Evolutionary conservation across 2,888 invertebrate species (phyloP).

Genomic region (Pterostichus niger): DNA sequence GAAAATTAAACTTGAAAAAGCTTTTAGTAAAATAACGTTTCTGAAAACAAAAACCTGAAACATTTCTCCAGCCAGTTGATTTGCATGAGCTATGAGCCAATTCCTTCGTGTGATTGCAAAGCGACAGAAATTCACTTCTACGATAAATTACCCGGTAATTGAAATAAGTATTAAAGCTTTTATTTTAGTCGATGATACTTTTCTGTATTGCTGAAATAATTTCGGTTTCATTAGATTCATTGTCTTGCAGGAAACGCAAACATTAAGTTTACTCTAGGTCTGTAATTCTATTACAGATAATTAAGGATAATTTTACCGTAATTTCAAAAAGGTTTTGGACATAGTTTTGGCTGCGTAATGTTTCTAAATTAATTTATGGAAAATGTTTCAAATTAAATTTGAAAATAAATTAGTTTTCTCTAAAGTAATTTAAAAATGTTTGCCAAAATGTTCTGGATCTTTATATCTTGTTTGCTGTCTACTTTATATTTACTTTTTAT

Average conservation of each 20-base stretch:
- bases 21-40: conserved; percentile 19
- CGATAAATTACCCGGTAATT: neutral
- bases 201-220: neutral
- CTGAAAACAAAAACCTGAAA: neutral
- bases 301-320: too few species aligned
- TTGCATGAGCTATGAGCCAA: neutral
- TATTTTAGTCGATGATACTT: neutral
- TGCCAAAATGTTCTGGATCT: too few species aligned
- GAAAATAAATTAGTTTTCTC: too few species aligned
- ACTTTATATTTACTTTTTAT: too few species aligned
- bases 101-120: neutral
- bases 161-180: neutral
- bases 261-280: neutral
- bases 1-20: conserved; percentile 35
- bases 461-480: too few species aligned
- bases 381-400: too few species aligned
- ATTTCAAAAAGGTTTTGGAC: too few species aligned
- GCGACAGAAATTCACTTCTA: neutral
- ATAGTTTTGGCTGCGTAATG: too few species aligned
- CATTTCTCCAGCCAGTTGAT: too few species aligned
- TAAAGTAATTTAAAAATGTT: too few species aligned
- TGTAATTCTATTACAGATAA: neutral
- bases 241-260: neutral
- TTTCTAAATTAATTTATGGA: too few species aligned
- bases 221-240: neutral